Conservation (phyloP, 2,113 vertebrate species). For the Cygnus buccinator region DNA sequence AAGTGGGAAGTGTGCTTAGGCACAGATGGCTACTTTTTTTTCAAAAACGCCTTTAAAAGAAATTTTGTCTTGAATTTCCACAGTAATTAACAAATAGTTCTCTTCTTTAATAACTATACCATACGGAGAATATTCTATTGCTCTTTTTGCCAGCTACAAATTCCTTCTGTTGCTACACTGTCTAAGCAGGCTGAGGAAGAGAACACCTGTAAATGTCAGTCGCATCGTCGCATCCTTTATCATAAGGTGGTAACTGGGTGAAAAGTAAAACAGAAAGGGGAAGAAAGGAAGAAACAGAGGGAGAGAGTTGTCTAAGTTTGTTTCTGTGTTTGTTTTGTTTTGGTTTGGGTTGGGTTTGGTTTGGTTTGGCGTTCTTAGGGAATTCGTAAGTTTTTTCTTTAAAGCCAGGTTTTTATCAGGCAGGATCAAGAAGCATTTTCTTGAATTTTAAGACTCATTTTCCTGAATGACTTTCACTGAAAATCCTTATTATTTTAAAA, state of each 20-base stretch:
- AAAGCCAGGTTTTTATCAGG: neutral
- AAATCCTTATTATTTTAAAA: neutral
- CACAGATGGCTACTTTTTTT: neutral
- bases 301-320: fast-evolving
- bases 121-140: neutral
- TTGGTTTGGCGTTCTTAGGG: neutral
- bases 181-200: neutral
- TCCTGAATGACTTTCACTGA: neutral
- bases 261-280: neutral
- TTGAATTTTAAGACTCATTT: neutral
- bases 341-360: neutral
- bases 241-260: neutral
- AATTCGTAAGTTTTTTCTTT: neutral
- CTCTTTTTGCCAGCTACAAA: neutral
- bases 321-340: neutral
- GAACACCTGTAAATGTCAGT: neutral
- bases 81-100: neutral
- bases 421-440: neutral
- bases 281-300: neutral
- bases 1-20: fast-evolving
- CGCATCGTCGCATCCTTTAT: neutral
- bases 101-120: neutral
- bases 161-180: neutral
- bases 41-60: neutral
- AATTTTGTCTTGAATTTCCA: neutral